phyloP scores from a whole-genome alignment of 2,113 vertebrate genomes.

The Pontoporia blainvillei region DNA sequence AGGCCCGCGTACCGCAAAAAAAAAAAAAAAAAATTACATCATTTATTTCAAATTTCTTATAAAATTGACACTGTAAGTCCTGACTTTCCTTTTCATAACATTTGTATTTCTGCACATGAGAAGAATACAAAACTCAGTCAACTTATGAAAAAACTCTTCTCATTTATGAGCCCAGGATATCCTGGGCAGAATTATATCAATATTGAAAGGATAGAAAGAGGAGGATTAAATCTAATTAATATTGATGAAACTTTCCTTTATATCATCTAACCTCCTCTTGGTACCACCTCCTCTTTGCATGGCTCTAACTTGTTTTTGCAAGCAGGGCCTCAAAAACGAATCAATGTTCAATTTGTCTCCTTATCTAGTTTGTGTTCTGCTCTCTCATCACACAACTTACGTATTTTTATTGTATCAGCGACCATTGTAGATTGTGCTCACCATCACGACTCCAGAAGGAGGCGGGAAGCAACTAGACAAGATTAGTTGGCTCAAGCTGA shows the following conservation, averaged over 20 bases:
- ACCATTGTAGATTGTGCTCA: not conserved
- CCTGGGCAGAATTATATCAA: not conserved
- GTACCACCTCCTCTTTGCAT: not conserved
- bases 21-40: not conserved
- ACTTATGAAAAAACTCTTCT: conserved; percentile 18
- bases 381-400: not conserved
- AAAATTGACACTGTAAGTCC: not conserved
- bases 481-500: not conserved
- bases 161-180: not conserved
- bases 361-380: not conserved
- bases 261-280: not conserved
- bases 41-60: conserved; percentile 26
- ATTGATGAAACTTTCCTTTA: not conserved
- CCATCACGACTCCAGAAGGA: not conserved
- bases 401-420: not conserved
- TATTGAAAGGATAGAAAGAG: not conserved
- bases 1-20: no score
- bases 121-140: conserved; percentile 4
- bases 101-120: not conserved
- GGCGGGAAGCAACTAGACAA: not conserved
- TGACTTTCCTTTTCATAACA: not conserved
- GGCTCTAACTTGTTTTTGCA: not conserved
- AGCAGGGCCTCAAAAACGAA: not conserved
- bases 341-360: not conserved
- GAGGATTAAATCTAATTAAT: not conserved